Conservation (phyloP, 1,140 invertebrate species). For the Hyposmocoma kahamanoa region DNA sequence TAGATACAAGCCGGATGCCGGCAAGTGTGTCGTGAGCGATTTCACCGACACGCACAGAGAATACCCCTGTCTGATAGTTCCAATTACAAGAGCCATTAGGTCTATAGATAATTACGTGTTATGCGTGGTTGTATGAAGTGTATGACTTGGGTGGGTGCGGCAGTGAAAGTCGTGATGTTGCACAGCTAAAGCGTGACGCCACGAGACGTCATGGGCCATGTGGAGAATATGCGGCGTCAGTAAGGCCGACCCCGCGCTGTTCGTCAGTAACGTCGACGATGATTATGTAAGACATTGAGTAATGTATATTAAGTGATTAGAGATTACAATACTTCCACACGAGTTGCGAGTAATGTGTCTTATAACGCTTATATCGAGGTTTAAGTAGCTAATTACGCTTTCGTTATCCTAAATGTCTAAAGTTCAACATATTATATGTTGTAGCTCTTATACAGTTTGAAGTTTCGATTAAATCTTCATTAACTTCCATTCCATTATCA, state of each 20-base stretch:
- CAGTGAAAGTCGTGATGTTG: conserved; percentile 55
- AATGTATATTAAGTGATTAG: too few relatives aligned
- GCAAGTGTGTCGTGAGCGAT: conserved; percentile 61
- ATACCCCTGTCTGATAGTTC: conserved; percentile 40
- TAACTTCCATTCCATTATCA: too few relatives aligned
- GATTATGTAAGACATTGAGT: conserved; percentile 71
- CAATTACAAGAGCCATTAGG: conserved; percentile 39
- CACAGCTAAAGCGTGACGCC: conserved; percentile 41
- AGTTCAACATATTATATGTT: too few relatives aligned
- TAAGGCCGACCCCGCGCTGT: conserved; percentile 57
- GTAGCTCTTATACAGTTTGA: too few relatives aligned
- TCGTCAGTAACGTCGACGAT: conserved; percentile 44
- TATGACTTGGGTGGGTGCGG: conserved; percentile 13
- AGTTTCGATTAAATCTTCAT: too few relatives aligned
- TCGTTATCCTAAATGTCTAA: too few relatives aligned
- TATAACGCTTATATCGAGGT: too few relatives aligned
- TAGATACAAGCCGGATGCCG: conserved; percentile 46
- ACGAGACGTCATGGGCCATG: conserved; percentile 63
- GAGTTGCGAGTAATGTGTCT: too few relatives aligned
- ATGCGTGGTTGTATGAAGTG: conserved; percentile 29
- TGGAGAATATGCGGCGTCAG: conserved; percentile 67
- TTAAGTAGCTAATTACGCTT: too few relatives aligned
- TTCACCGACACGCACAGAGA: conserved; percentile 64
- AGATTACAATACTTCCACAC: too few relatives aligned
- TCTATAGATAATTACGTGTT: too few relatives aligned